These are phyloP conservation scores for Gymnopithys bicolor DNA, from an alignment of 2,797 vertebrate genomes.

Conservation along the genomic window DNA sequence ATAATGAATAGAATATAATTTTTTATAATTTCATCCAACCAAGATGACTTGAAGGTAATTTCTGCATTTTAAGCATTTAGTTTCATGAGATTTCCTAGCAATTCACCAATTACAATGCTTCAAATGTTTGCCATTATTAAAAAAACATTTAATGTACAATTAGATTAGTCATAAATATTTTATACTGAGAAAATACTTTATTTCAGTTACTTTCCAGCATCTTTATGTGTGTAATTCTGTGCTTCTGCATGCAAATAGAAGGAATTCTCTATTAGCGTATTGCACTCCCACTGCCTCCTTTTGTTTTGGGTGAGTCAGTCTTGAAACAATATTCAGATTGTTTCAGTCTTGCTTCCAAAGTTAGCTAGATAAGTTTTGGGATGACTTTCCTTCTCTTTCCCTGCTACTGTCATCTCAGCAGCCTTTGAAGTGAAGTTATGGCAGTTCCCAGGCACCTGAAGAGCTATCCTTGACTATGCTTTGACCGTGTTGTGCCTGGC, in stretches of 20 bases:
- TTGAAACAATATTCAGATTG: neutral
- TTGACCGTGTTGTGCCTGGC: neutral
- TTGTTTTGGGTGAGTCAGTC: conserved; percentile 4
- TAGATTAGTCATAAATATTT: conserved; percentile 54
- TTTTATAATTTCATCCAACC: conserved; percentile 60
- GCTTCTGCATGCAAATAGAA: conserved; percentile 36
- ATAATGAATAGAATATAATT: conserved; percentile 50
- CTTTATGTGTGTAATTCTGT: conserved; percentile 18
- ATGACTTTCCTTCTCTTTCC: neutral
- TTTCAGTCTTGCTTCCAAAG: neutral
- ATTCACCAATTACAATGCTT: conserved; percentile 23
- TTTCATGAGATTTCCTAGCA: conserved; percentile 28
- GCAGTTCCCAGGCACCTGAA: neutral
- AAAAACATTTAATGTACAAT: conserved; percentile 18
- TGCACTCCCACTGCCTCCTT: neutral
- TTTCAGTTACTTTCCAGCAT: conserved; percentile 1
- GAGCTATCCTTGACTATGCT: neutral
- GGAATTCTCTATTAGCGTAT: neutral
- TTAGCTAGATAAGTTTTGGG: neutral
- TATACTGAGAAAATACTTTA: neutral
- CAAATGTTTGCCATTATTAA: conserved; percentile 37
- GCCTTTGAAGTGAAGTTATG: neutral
- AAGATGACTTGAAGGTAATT: conserved; percentile 64
- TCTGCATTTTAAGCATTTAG: conserved; percentile 59
- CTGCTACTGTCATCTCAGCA: neutral